Evolutionary conservation across 2,113 vertebrate species (phyloP).

Genomic region (Salminus brasiliensis): DNA sequence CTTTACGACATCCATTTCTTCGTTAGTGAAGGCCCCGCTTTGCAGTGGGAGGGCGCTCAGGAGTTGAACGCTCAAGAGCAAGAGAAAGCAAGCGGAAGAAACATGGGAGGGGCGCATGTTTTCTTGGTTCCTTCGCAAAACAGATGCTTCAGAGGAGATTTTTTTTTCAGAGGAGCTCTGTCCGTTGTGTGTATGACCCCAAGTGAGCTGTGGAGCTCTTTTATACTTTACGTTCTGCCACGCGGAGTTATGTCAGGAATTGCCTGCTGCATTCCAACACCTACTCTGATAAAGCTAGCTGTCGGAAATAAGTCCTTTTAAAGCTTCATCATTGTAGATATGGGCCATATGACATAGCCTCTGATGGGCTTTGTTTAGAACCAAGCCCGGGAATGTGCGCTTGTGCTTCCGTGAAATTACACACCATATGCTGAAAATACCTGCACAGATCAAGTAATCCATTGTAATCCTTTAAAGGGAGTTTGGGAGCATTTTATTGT

Average conservation of each 20-base stretch:
- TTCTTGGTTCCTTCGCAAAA: conserved; percentile 21
- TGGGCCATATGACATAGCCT: conserved; percentile 61
- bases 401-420: conserved; percentile 38
- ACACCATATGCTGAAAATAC: neutral
- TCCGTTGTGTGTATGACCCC: conserved; percentile 53
- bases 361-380: conserved; percentile 32
- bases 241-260: conserved; percentile 71
- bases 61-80: conserved; percentile 68
- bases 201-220: conserved; percentile 54
- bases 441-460: too few relatives aligned
- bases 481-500: neutral
- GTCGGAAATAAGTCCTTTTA: conserved; percentile 78
- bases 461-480: too few relatives aligned
- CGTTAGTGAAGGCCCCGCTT: conserved; percentile 61
- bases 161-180: conserved; percentile 29
- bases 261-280: conserved; percentile 74
- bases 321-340: conserved; percentile 68
- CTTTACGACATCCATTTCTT: conserved; percentile 78
- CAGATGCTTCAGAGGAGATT: neutral
- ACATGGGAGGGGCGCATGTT: conserved; percentile 27
- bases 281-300: conserved; percentile 74
- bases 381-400: neutral
- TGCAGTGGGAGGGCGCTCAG: conserved; percentile 70
- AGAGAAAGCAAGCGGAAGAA: conserved; percentile 58
- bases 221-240: conserved; percentile 68